Conservation (phyloP, 2,888 invertebrate genomes). For the Mechanitis mazaeus region DNA sequence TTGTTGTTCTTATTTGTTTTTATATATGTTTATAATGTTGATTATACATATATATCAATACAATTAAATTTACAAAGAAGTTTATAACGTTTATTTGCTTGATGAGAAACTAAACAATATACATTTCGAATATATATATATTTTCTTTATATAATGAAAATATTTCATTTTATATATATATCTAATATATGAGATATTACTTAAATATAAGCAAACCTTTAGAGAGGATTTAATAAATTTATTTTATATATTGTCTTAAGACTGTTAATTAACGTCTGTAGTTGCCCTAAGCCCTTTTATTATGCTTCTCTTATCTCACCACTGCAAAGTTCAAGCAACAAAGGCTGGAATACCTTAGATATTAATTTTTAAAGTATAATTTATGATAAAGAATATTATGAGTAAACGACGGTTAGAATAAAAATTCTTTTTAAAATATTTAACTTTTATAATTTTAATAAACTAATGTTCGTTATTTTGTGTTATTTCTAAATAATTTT, state of each 20-base stretch:
- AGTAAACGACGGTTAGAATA: slow-evolving; percentile 7
- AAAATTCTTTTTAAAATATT: slow-evolving; percentile 1
- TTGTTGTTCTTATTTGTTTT: background rate
- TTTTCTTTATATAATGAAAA: no score
- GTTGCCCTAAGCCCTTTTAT: slow-evolving; percentile 22
- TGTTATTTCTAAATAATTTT: no score
- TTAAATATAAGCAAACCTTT: no score
- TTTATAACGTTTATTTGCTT: no score
- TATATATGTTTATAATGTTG: background rate
- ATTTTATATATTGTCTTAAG: background rate
- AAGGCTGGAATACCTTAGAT: slow-evolving; percentile 29
- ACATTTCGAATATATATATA: no score
- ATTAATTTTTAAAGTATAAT: slow-evolving; percentile 39
- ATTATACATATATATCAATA: no score
- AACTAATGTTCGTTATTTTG: no score
- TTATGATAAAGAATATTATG: slow-evolving; percentile 30
- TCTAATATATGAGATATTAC: no score
- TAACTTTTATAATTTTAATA: slow-evolving; percentile 11
- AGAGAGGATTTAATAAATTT: no score
- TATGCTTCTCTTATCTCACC: slow-evolving; percentile 17
- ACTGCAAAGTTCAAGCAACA: slow-evolving; percentile 23
- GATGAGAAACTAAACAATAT: no score
- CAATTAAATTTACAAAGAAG: no score
- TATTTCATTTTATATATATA: no score
- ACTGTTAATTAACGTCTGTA: slow-evolving; percentile 5